Evolutionary conservation across 2,113 vertebrate species (phyloP).

Genomic region (Apus apus): DNA sequence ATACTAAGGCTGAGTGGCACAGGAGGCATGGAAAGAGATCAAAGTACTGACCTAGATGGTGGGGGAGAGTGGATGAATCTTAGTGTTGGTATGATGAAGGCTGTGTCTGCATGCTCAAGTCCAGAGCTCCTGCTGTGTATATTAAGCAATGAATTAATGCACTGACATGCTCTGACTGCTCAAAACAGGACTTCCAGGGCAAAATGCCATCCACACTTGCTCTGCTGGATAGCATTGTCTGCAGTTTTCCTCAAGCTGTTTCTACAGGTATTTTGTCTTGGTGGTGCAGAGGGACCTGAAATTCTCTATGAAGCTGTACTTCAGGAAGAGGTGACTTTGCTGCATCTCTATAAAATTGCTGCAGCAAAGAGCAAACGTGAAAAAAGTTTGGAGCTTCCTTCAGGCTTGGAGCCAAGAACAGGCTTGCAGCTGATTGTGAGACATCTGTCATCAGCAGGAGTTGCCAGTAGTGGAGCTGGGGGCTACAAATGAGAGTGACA

Average conservation of each 20-base stretch:
- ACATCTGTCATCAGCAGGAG: slow-evolving; percentile 61
- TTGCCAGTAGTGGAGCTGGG: slow-evolving; percentile 49
- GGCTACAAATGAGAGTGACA: slow-evolving; percentile 48
- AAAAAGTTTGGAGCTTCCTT: slow-evolving; percentile 20
- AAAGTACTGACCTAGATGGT: background rate
- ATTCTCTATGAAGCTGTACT: slow-evolving; percentile 29
- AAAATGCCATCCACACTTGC: slow-evolving; percentile 55
- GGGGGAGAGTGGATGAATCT: background rate
- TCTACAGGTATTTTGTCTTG: background rate
- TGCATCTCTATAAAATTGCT: slow-evolving; percentile 19
- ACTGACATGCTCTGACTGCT: slow-evolving; percentile 42
- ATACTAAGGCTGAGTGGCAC: background rate
- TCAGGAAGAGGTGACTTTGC: slow-evolving; percentile 47
- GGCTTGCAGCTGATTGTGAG: slow-evolving; percentile 50
- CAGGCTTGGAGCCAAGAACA: slow-evolving; percentile 51
- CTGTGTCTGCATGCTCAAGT: background rate
- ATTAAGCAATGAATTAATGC: slow-evolving; percentile 44
- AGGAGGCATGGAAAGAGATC: slow-evolving; percentile 9
- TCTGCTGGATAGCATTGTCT: background rate
- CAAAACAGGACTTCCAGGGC: slow-evolving; percentile 43
- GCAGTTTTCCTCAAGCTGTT: slow-evolving; percentile 24
- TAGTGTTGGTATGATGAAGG: background rate
- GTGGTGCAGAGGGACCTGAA: slow-evolving; percentile 16
- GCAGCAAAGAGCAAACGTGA: slow-evolving; percentile 19
- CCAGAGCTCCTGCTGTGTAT: slow-evolving; percentile 11